Evolutionary conservation across 2,797 vertebrate genomes (phyloP).

Genomic region (Champsocephalus gunnari): DNA sequence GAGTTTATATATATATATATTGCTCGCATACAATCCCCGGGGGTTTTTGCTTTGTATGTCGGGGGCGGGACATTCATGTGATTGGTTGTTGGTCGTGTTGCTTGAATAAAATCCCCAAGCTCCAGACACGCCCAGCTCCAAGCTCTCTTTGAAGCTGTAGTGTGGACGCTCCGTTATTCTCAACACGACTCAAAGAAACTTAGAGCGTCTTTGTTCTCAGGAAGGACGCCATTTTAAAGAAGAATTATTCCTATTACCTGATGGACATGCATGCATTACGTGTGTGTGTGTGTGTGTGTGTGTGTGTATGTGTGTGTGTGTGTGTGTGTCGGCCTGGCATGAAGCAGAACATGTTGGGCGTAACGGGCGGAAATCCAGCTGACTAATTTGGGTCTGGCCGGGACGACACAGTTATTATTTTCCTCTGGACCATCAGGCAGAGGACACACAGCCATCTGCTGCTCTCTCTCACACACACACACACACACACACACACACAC

Average conservation of each 20-base stretch:
- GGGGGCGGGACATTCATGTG: no score
- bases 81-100: no score
- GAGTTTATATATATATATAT: no score
- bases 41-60: no score
- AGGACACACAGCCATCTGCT: conserved; percentile 99
- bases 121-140: no score
- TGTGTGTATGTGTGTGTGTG: conserved; percentile 34
- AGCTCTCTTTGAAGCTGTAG: no score
- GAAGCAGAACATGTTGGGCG: conserved; percentile 81
- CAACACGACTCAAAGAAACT: neutral
- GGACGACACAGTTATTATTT: conserved; percentile 99
- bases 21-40: no score
- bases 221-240: neutral
- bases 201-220: conserved; percentile 2
- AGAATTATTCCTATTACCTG: conserved; percentile 17
- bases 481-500: no score
- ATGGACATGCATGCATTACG: neutral
- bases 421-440: conserved; percentile 95
- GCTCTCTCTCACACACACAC: conserved; percentile 61
- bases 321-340: conserved; percentile 95
- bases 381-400: conserved; percentile 87
- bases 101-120: no score
- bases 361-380: conserved; percentile 93
- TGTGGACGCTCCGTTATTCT: no score
- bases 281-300: conserved; percentile 15